Evolutionary conservation across 2,113 vertebrate species (phyloP).

Genomic region (Gambusia affinis): DNA sequence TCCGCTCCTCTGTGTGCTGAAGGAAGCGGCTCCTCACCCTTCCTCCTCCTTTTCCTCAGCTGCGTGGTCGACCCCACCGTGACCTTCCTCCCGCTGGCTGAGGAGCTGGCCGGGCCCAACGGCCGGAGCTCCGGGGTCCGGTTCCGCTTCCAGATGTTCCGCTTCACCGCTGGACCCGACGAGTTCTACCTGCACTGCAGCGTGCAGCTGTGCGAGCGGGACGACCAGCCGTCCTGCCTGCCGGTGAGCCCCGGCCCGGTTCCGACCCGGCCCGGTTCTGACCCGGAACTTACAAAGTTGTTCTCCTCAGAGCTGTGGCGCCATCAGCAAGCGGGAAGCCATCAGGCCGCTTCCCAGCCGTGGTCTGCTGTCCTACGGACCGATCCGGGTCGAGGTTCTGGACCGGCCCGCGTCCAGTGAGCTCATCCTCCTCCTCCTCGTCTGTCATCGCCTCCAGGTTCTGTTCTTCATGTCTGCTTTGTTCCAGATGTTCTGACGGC

Average conservation of each 20-base stretch:
- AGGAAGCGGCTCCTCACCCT: neutral
- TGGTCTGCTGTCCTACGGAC: constrained; percentile 78
- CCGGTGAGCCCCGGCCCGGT: constrained; percentile 59
- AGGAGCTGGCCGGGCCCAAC: constrained; percentile 29
- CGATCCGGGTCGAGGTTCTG: constrained; percentile 66
- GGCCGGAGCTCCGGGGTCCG: constrained; percentile 61
- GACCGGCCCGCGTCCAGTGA: constrained; percentile 59
- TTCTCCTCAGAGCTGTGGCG: constrained; percentile 71
- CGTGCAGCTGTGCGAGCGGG: constrained; percentile 74
- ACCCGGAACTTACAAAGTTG: too few relatives aligned
- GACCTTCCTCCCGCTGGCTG: constrained; percentile 47
- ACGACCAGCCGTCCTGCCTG: constrained; percentile 62
- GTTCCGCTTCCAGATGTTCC: constrained; percentile 80
- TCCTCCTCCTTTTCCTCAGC: constrained; percentile 33
- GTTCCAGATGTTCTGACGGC: constrained; percentile 57
- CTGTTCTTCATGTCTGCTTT: neutral
- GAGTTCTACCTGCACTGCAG: constrained; percentile 79
- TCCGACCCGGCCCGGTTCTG: too few relatives aligned
- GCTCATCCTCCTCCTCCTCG: neutral
- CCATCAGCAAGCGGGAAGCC: constrained; percentile 70
- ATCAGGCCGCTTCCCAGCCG: constrained; percentile 27
- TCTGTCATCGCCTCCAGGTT: neutral
- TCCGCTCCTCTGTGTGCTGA: rapidly evolving
- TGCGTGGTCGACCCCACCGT: constrained; percentile 69
- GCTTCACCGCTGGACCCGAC: constrained; percentile 59